These are phyloP conservation scores for Malurus alboscapulatus DNA, from an alignment of 2,113 vertebrate genomes.

Conservation along the genomic window DNA sequence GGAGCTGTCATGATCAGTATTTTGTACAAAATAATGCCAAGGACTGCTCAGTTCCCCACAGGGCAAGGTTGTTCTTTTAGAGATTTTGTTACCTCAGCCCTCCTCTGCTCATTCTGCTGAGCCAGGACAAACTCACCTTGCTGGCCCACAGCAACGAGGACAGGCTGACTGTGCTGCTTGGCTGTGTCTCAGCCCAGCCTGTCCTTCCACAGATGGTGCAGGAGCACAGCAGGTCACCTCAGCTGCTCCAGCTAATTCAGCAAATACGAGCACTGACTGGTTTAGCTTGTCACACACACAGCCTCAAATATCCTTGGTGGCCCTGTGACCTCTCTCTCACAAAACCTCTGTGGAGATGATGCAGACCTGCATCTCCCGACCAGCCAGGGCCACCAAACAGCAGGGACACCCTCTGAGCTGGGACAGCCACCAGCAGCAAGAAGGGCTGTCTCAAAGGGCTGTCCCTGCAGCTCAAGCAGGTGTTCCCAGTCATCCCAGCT, in stretches of 20 bases:
- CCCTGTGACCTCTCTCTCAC: too few relatives aligned
- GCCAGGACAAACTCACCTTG: neutral
- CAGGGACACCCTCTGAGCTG: neutral
- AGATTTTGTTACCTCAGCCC: neutral
- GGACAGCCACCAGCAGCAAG: neutral
- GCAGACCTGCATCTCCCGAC: neutral
- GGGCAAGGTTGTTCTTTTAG: neutral
- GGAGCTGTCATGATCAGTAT: neutral
- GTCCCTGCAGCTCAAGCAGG: neutral
- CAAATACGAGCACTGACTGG: neutral
- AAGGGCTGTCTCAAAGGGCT: neutral
- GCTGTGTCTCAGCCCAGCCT: conserved; percentile 2
- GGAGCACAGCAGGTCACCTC: neutral
- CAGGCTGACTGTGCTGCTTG: neutral
- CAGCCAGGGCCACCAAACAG: accelerated
- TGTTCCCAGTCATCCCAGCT: neutral
- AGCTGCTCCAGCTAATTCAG: neutral
- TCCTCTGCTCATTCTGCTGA: neutral
- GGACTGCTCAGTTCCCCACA: neutral
- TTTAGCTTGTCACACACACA: neutral
- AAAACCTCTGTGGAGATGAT: neutral
- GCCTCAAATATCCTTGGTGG: neutral
- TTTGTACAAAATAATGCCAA: conserved; percentile 14
- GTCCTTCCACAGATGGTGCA: neutral
- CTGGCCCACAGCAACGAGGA: neutral